phyloP scores from a whole-genome alignment of 2,113 vertebrate genomes.

The Pangasianodon gigas region DNA sequence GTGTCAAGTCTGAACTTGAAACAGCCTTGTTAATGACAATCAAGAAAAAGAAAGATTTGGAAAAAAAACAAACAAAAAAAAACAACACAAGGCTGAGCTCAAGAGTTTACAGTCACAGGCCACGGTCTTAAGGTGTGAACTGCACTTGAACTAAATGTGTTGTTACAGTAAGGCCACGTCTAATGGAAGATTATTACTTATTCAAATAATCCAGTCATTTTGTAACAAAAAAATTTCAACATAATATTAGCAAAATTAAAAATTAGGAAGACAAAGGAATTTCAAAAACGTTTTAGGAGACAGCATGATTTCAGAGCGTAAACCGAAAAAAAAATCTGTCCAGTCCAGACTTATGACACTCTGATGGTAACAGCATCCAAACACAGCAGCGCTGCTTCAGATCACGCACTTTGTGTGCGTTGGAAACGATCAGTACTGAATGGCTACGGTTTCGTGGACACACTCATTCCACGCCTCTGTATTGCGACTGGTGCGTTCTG shows the following conservation, averaged over 20 bases:
- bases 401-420: slow-evolving; percentile 56
- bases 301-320: slow-evolving; percentile 1
- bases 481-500: slow-evolving; percentile 73
- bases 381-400: slow-evolving; percentile 43
- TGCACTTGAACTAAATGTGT: slow-evolving; percentile 51
- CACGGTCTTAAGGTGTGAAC: slow-evolving; percentile 50
- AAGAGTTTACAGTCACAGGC: slow-evolving; percentile 27
- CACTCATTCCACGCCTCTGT: slow-evolving; percentile 8
- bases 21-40: slow-evolving; percentile 18
- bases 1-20: slow-evolving; percentile 24
- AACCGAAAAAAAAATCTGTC: slow-evolving; percentile 34
- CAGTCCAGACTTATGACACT: slow-evolving; percentile 56
- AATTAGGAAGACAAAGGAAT: slow-evolving; percentile 44
- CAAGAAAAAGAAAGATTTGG: not conserved
- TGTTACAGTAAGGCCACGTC: slow-evolving; percentile 78
- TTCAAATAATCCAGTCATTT: slow-evolving; percentile 32
- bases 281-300: not conserved
- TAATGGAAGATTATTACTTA: slow-evolving; percentile 65
- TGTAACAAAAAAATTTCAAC: not conserved
- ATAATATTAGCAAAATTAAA: not conserved
- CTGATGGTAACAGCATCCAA: slow-evolving; percentile 51
- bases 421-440: slow-evolving; percentile 67
- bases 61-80: not conserved
- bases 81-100: slow-evolving; percentile 41
- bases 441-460: slow-evolving; percentile 67